phyloP scores from a whole-genome alignment of 2,888 invertebrate genomes.

The Cancer borealis region DNA sequence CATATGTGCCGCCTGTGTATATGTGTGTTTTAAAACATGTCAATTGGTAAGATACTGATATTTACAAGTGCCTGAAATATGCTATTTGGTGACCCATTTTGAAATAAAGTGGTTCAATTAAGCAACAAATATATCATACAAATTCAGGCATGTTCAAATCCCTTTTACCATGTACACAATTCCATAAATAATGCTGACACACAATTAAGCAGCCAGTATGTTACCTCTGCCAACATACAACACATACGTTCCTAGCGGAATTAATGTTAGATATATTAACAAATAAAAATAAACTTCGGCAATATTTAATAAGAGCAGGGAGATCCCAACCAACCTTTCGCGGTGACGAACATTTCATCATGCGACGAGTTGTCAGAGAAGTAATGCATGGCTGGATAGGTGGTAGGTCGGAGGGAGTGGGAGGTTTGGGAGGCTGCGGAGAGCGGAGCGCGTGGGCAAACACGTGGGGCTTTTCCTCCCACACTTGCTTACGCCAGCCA shows the following conservation, averaged over 20 bases:
- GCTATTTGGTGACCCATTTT: no score
- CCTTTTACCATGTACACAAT: no score
- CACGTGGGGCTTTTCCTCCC: conserved; percentile 21
- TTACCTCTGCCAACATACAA: no score
- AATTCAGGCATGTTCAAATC: no score
- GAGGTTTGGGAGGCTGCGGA: neutral
- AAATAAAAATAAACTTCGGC: neutral
- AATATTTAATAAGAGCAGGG: neutral
- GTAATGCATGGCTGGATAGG: conserved; percentile 56
- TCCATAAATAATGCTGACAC: no score
- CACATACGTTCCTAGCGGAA: neutral
- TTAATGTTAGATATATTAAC: neutral
- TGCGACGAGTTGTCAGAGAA: conserved; percentile 62
- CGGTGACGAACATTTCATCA: conserved; percentile 59
- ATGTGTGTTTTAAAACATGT: no score
- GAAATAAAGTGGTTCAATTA: no score
- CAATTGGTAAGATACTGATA: no score
- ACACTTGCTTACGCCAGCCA: conserved; percentile 18
- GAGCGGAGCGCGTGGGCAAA: neutral
- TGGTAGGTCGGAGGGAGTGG: neutral
- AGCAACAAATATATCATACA: no score
- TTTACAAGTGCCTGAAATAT: no score
- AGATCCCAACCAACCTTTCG: neutral
- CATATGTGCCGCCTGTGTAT: no score
- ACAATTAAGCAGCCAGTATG: no score